These are phyloP conservation scores for Osedax fenrisi DNA, from an alignment of 2,888 invertebrate species.

Conservation along the genomic window DNA sequence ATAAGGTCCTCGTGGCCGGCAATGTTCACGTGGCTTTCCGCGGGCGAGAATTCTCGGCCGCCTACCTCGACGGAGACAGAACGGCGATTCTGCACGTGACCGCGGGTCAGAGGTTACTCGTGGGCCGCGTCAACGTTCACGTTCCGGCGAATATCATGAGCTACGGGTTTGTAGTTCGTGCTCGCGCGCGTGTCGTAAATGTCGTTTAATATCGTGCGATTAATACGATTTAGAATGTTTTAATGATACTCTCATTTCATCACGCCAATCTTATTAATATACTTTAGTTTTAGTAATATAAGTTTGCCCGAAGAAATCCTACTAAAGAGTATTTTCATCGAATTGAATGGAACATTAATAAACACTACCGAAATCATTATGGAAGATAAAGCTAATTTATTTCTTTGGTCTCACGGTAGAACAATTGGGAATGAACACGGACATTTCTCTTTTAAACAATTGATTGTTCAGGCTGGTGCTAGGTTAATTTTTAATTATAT, in stretches of 20 bases:
- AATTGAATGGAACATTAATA: conserved; percentile 39
- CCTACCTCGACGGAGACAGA: conserved; percentile 37
- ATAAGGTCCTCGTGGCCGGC: conserved; percentile 36
- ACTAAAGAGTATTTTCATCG: conserved; percentile 39
- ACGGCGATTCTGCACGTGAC: conserved; percentile 40
- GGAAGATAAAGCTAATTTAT: conserved; percentile 39
- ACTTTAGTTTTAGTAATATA: conserved; percentile 36
- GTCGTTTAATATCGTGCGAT: not conserved
- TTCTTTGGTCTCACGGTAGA: conserved; percentile 40
- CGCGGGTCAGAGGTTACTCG: conserved; percentile 36
- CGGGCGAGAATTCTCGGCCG: conserved; percentile 36
- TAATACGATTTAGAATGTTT: not conserved
- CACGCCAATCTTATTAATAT: too few species aligned
- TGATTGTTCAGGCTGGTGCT: conserved; percentile 40
- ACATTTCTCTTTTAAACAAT: conserved; percentile 35
- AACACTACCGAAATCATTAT: conserved; percentile 37
- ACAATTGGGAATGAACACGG: conserved; percentile 36
- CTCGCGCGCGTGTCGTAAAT: too few species aligned
- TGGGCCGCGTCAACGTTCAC: conserved; percentile 38
- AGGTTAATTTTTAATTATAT: conserved; percentile 29
- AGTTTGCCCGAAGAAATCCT: conserved; percentile 37
- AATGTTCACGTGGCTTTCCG: conserved; percentile 41
- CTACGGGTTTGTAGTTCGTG: conserved; percentile 38
- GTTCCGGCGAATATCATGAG: conserved; percentile 39
- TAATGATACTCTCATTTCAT: not conserved